phyloP scores from a whole-genome alignment of 2,113 vertebrate genomes.

The Scopus umbretta region DNA sequence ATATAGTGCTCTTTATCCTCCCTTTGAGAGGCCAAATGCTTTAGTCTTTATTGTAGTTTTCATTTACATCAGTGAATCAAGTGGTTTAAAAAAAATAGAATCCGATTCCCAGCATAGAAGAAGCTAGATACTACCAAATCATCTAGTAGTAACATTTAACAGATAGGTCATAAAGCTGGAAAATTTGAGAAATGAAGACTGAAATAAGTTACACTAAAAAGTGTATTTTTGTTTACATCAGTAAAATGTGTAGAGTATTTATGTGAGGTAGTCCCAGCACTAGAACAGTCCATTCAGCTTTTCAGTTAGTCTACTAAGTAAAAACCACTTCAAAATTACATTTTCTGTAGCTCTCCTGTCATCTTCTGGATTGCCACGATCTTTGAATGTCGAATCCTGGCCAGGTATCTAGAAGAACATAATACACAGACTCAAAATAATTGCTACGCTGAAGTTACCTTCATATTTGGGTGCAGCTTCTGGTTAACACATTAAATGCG shows the following conservation, averaged over 20 bases:
- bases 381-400: conserved; percentile 75
- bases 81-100: neutral
- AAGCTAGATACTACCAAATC: neutral
- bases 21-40: neutral
- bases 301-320: neutral
- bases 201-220: neutral
- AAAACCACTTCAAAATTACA: neutral
- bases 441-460: neutral
- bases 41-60: neutral
- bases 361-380: conserved; percentile 70
- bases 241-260: neutral
- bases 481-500: neutral
- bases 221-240: neutral
- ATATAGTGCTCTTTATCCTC: neutral
- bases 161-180: neutral
- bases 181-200: neutral
- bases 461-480: neutral
- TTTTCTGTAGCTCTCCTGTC: conserved; percentile 65
- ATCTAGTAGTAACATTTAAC: neutral
- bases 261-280: neutral
- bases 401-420: conserved; percentile 47
- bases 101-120: neutral
- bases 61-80: neutral
- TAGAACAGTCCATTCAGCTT: neutral
- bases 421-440: conserved; percentile 29